Percentiles rank a stretch among this genome's conserved stretches.
phyloP scores from a whole-genome alignment of 2,797 vertebrate genomes.

The Myripristis jacobus region DNA sequence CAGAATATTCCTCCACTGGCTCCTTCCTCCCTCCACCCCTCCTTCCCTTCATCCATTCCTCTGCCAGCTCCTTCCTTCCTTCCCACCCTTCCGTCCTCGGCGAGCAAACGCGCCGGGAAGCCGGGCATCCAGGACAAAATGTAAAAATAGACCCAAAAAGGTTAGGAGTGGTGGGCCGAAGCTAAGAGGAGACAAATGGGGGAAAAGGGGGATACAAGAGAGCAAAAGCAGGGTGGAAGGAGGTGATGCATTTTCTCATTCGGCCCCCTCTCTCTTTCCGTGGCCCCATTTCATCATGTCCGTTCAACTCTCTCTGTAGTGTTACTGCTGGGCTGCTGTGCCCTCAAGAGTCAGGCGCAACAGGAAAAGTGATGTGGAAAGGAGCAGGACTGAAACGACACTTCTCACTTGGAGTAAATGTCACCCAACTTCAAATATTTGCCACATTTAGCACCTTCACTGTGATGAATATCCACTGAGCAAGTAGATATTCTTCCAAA shows the following conservation, averaged over 20 bases:
- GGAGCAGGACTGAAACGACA: slow-evolving; percentile 2
- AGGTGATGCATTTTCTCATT: slow-evolving; percentile 27
- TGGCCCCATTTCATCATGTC: neutral
- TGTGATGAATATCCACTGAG: neutral
- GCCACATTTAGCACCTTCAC: neutral
- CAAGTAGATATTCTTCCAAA: slow-evolving; percentile 8
- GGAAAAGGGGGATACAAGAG: neutral
- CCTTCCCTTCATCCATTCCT: slow-evolving; percentile 14
- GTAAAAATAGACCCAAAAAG: slow-evolving; percentile 88
- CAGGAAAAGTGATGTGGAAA: neutral
- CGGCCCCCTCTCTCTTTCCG: neutral
- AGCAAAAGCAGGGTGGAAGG: slow-evolving; percentile 13
- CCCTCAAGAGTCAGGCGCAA: neutral
- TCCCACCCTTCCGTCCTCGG: slow-evolving; percentile 16
- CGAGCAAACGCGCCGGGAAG: slow-evolving; percentile 43
- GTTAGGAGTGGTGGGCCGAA: slow-evolving; percentile 76
- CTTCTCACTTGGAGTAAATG: slow-evolving; percentile 28
- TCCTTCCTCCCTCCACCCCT: slow-evolving; percentile 19
- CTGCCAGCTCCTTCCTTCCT: neutral
- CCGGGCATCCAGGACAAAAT: slow-evolving; percentile 77
- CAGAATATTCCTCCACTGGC: slow-evolving; percentile 53
- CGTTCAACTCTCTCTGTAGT: neutral
- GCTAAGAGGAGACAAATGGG: slow-evolving; percentile 42
- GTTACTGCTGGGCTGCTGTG: neutral
- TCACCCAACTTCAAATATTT: slow-evolving; percentile 34